A percentile compares a stretch with the other conserved stretches of the same genome.
These are phyloP conservation scores for Noctua janthina DNA, from an alignment of 2,888 invertebrate species.

Conservation along the genomic window DNA sequence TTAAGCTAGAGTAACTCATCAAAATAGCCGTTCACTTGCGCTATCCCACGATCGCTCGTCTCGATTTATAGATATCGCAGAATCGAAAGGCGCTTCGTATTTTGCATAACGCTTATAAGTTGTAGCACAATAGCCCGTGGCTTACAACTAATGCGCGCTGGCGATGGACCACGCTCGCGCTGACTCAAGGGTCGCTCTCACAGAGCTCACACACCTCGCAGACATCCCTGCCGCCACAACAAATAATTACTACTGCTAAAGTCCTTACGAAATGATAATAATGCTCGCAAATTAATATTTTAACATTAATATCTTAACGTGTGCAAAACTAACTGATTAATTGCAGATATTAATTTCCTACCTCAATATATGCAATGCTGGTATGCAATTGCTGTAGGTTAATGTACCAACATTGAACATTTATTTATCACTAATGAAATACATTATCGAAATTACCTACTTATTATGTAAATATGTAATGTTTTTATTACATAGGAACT, in stretches of 20 bases:
- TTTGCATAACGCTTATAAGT: conserved; percentile 88
- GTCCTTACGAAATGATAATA: conserved; percentile 38
- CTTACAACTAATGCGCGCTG: conserved; percentile 76
- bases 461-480: conserved; percentile 56
- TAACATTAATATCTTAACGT: conserved; percentile 44
- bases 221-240: conserved; percentile 11
- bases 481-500: conserved; percentile 39
- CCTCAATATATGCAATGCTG: conserved; percentile 14
- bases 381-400: conserved; percentile 28
- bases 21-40: conserved; percentile 85
- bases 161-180: conserved; percentile 66
- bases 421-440: conserved; percentile 32
- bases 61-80: conserved; percentile 87
- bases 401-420: conserved; percentile 28
- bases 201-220: conserved; percentile 59
- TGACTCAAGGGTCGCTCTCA: conserved; percentile 66
- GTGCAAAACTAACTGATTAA: conserved; percentile 51
- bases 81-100: conserved; percentile 88
- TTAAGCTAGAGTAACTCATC: conserved; percentile 83
- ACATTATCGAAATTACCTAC: conserved; percentile 37
- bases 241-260: conserved; percentile 9
- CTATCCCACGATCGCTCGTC: conserved; percentile 87
- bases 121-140: conserved; percentile 82
- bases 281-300: conserved; percentile 48
- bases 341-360: conserved; percentile 53